Conservation (phyloP, 2,113 vertebrate genomes). For the Anoplopoma fimbria region DNA sequence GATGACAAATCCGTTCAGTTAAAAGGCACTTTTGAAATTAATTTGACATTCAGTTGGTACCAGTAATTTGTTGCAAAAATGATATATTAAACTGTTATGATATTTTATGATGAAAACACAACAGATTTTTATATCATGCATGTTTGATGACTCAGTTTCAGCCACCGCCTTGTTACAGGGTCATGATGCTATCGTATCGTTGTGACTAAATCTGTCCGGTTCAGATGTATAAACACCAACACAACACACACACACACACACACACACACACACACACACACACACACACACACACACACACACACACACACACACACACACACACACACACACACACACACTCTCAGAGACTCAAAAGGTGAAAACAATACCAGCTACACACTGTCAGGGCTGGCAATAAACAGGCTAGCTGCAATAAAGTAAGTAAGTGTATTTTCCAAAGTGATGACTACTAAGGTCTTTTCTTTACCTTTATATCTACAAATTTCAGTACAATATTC, state of each 20-base stretch:
- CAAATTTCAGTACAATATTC: conserved; percentile 9
- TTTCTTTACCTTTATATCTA: not conserved
- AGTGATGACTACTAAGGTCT: not conserved
- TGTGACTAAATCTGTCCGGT: not conserved
- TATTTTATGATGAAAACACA: not conserved
- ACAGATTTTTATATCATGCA: conserved; percentile 7
- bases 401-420: not conserved
- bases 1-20: not conserved
- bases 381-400: not conserved
- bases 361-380: no score
- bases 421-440: not conserved
- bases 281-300: no score
- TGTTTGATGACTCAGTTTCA: conserved; percentile 12
- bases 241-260: not conserved
- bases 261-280: no score
- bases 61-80: not conserved
- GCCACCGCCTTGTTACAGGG: not conserved
- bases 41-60: not conserved
- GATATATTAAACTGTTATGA: not conserved
- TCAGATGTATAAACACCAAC: not conserved
- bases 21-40: not conserved
- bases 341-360: no score
- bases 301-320: not conserved
- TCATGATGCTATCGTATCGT: not conserved
- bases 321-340: no score